Percentiles rank a stretch among this genome's conserved stretches.
Conservation (phyloP, 2,113 vertebrate species). For the Fregetta grallaria region DNA sequence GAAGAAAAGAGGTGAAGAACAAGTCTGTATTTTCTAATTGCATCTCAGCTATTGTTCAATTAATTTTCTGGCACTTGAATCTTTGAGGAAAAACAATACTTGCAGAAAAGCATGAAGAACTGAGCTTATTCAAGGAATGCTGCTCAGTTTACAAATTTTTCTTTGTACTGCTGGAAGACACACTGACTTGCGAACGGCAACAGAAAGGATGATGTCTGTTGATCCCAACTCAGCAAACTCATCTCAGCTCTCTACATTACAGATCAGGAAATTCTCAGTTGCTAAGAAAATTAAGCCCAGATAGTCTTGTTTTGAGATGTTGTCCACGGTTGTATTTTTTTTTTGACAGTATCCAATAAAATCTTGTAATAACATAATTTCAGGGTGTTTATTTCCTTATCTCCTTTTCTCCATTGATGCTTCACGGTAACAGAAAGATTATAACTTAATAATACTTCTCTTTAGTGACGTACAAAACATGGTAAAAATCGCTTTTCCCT, state of each 20-base stretch:
- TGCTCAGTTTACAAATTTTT: neutral
- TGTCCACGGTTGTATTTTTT: neutral
- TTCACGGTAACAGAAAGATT: neutral
- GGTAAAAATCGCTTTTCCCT: neutral
- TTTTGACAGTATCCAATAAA: neutral
- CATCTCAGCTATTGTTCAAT: constrained; percentile 19
- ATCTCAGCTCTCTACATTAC: neutral
- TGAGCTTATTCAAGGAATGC: neutral
- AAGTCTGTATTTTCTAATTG: neutral
- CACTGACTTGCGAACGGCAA: neutral
- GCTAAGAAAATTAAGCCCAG: neutral
- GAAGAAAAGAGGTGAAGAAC: neutral
- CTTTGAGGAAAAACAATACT: neutral
- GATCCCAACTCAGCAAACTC: neutral
- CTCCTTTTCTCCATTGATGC: neutral
- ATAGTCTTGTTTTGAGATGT: neutral
- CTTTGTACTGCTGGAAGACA: neutral
- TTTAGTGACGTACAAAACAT: neutral
- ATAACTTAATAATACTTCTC: neutral
- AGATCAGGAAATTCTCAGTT: neutral
- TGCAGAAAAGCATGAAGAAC: neutral
- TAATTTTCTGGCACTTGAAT: neutral
- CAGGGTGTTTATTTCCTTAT: neutral
- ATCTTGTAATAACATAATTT: neutral
- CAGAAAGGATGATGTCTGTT: neutral